phyloP scores from a whole-genome alignment of 2,888 invertebrate genomes.

The Dicyrtoma fusca region DNA sequence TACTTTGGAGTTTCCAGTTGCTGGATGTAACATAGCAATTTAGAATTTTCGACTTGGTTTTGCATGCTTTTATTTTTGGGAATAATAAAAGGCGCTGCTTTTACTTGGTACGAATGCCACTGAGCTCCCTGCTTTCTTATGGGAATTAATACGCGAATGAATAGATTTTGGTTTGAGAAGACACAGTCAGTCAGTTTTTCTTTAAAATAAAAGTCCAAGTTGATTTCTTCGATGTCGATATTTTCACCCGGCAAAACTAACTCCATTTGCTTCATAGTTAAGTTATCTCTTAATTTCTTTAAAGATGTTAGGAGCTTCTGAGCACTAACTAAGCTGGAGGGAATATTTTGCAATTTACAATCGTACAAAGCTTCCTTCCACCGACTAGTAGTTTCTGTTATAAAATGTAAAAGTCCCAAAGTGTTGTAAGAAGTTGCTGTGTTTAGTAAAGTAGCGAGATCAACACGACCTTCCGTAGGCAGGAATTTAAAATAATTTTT shows the following conservation, averaged over 20 bases:
- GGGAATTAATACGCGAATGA: not conserved
- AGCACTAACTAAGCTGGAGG: not conserved
- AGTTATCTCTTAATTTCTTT: not conserved
- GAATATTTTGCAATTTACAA: constrained; percentile 7
- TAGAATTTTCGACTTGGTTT: not conserved
- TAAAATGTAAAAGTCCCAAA: not conserved
- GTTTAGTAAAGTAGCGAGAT: constrained; percentile 3
- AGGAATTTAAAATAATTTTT: constrained; percentile 6
- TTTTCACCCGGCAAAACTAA: not conserved
- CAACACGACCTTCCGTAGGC: constrained; percentile 1
- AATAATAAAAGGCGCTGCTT: not conserved
- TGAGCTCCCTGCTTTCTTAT: not conserved
- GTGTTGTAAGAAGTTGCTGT: constrained; percentile 13
- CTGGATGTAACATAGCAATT: constrained; percentile 6
- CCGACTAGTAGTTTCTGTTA: constrained; percentile 15
- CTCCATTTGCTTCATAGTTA: constrained; percentile 5
- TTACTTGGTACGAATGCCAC: not conserved
- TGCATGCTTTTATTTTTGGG: not conserved
- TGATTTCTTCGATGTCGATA: not conserved
- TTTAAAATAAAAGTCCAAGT: not conserved
- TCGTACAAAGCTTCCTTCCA: constrained; percentile 13
- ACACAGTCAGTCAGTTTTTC: constrained; percentile 5
- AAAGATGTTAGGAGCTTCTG: not conserved
- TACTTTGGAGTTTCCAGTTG: not conserved
- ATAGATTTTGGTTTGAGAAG: constrained; percentile 6